Conservation (phyloP, 2,888 invertebrate species). For the Beris morrisii region DNA sequence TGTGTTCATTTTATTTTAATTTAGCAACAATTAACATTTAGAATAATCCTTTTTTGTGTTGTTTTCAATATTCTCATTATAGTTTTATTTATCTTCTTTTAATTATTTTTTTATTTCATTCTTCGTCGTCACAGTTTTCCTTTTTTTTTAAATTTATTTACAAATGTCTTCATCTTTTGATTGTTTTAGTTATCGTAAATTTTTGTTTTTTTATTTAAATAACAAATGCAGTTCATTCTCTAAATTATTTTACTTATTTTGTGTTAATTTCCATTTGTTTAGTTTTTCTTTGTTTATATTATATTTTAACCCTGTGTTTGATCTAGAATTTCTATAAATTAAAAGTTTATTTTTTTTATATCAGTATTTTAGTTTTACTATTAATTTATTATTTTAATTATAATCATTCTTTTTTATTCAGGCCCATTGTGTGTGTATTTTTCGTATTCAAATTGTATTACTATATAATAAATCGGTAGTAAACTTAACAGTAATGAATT, state of each 20-base stretch:
- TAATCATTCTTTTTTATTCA: neutral
- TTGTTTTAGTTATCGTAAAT: constrained; percentile 9
- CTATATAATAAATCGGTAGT: neutral
- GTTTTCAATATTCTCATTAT: constrained; percentile 9
- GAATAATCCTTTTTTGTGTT: constrained; percentile 33
- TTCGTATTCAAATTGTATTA: constrained; percentile 8
- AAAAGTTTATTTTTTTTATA: constrained; percentile 1
- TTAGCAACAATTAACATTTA: constrained; percentile 40
- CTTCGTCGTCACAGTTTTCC: neutral
- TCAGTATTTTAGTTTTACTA: constrained; percentile 8
- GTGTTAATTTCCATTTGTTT: constrained; percentile 4
- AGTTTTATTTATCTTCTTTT: constrained; percentile 6
- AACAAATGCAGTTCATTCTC: constrained; percentile 13
- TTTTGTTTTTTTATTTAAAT: constrained; percentile 5
- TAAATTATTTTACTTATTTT: constrained; percentile 12
- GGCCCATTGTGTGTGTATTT: neutral
- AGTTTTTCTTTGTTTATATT: constrained; percentile 2
- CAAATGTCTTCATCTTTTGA: constrained; percentile 12
- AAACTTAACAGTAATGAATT: no score
- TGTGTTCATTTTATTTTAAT: constrained; percentile 28
- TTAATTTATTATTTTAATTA: neutral
- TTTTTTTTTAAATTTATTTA: constrained; percentile 13
- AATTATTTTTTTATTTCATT: constrained; percentile 13
- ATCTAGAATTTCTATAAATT: constrained; percentile 22
- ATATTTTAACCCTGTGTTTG: constrained; percentile 30